These are phyloP conservation scores for Drosophila leontia DNA, from an alignment of 1,140 invertebrate genomes.

Conservation along the genomic window DNA sequence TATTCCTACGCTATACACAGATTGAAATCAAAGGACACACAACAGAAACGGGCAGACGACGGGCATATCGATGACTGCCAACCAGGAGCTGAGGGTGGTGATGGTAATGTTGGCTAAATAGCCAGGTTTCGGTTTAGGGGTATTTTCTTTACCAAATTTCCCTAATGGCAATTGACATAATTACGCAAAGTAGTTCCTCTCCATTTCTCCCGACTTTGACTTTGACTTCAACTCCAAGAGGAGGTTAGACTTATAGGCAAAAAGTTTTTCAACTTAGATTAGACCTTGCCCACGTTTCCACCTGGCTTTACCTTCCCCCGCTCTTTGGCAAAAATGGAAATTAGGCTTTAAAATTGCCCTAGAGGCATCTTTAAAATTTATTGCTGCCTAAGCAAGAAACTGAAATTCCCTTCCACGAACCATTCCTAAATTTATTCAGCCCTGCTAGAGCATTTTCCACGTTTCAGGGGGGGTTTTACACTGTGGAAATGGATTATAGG, in stretches of 20 bases:
- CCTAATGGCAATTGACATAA: slow-evolving; percentile 81
- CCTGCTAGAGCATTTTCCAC: slow-evolving; percentile 26
- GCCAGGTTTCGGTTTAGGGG: slow-evolving; percentile 14
- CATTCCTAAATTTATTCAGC: slow-evolving; percentile 35
- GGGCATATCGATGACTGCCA: slow-evolving; percentile 62
- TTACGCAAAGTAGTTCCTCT: slow-evolving; percentile 78
- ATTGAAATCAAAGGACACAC: slow-evolving; percentile 66
- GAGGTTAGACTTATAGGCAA: slow-evolving; percentile 11
- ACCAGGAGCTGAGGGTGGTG: slow-evolving; percentile 1
- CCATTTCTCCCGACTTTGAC: slow-evolving; percentile 18
- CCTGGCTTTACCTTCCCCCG: slow-evolving; percentile 10
- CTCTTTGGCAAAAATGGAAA: slow-evolving; percentile 31
- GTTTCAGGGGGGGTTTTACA: slow-evolving; percentile 3
- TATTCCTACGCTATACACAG: slow-evolving; percentile 48
- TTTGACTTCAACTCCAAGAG: neutral
- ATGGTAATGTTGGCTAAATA: slow-evolving; percentile 9
- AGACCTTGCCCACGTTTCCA: slow-evolving; percentile 48
- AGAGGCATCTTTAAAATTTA: slow-evolving; percentile 79
- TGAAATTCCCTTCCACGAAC: slow-evolving; percentile 29
- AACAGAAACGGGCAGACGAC: slow-evolving; percentile 4
- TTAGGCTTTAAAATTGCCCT: slow-evolving; percentile 73
- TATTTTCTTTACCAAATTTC: slow-evolving; percentile 25
- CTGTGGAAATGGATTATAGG: neutral
- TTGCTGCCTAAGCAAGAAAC: slow-evolving; percentile 50
- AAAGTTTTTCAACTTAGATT: slow-evolving; percentile 78